A percentile compares a stretch with the other conserved stretches of the same genome.
Evolutionary conservation across 2,113 vertebrate genomes (phyloP).

Genomic region (Caretta caretta): DNA sequence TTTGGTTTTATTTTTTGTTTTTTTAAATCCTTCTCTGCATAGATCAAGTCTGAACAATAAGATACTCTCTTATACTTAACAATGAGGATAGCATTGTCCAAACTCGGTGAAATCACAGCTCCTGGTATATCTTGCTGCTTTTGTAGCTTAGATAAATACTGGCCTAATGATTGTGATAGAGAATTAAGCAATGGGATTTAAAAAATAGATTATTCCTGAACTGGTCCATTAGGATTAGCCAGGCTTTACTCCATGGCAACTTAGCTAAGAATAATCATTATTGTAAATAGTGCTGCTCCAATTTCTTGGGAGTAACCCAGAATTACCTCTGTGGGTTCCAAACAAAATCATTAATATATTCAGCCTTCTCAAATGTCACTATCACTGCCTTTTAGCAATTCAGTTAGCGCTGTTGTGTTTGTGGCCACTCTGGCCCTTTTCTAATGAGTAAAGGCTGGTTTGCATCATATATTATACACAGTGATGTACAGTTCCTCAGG

Average conservation of each 20-base stretch:
- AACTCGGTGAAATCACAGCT: neutral
- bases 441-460: neutral
- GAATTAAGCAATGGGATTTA: constrained; percentile 68
- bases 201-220: constrained; percentile 64
- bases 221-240: constrained; percentile 67
- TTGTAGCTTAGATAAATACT: neutral
- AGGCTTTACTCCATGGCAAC: constrained; percentile 77
- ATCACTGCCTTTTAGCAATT: neutral
- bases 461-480: neutral
- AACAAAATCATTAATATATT: constrained; percentile 23
- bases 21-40: neutral
- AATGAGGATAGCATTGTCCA: neutral
- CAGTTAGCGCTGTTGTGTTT: neutral
- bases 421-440: neutral
- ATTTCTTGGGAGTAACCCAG: constrained; percentile 49
- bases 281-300: constrained; percentile 59
- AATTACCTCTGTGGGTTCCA: constrained; percentile 5
- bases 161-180: constrained; percentile 29
- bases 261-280: constrained; percentile 72
- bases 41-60: constrained; percentile 37
- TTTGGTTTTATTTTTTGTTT: neutral
- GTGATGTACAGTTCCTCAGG: neutral
- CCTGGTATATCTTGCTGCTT: constrained; percentile 16
- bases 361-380: constrained; percentile 20
- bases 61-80: constrained; percentile 27